A percentile compares a stretch with the other conserved stretches of the same genome.
These are phyloP conservation scores for Phaetusa simplex DNA, from an alignment of 2,113 vertebrate genomes.

Conservation along the genomic window DNA sequence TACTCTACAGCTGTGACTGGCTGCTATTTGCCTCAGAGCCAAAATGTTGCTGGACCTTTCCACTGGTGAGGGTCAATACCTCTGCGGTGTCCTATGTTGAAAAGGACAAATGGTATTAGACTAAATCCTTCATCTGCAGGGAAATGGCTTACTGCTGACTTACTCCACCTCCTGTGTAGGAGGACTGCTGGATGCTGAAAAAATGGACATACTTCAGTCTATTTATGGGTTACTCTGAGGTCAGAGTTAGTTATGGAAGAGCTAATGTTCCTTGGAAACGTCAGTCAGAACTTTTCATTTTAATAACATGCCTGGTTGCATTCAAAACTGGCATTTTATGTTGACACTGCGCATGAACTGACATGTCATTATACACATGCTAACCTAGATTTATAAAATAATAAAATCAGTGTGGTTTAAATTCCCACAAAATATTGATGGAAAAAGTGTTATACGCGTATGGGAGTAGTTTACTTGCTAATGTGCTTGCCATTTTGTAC, in stretches of 20 bases:
- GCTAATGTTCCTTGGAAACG: conserved; percentile 26
- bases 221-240: not conserved
- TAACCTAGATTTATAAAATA: conserved; percentile 59
- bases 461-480: conserved; percentile 17
- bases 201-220: not conserved
- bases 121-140: not conserved
- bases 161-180: not conserved
- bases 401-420: conserved; percentile 34
- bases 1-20: not conserved
- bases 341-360: not conserved
- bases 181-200: not conserved
- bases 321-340: conserved; percentile 39
- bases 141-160: not conserved
- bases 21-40: not conserved
- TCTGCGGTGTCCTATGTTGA: not conserved
- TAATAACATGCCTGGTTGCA: conserved; percentile 58
- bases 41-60: not conserved
- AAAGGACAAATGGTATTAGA: not conserved
- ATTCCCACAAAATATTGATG: conserved; percentile 39
- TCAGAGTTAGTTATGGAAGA: not conserved
- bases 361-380: conserved; percentile 37
- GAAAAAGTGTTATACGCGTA: not conserved
- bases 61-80: not conserved
- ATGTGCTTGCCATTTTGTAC: conserved; percentile 47
- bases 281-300: conserved; percentile 60